Evolutionary conservation across 2,888 invertebrate genomes (phyloP), one percentile per base, ranked within the genome.

Genomic region (Cephus sareptanus): DNA sequence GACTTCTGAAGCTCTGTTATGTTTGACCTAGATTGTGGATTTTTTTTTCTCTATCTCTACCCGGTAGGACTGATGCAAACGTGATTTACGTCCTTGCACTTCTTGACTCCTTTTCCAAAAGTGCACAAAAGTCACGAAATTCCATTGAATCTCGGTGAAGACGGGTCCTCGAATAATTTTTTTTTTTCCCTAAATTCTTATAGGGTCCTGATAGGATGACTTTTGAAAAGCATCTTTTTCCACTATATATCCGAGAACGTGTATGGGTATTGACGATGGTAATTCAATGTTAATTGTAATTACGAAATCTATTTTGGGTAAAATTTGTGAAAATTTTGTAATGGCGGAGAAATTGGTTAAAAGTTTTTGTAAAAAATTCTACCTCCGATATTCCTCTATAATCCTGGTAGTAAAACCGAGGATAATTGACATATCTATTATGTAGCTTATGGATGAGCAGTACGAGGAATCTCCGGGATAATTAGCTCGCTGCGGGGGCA

Each of bases 331-430:
- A 56, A 23, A 56, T 23, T 56, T 56, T 56, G 23, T 56, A 9
- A 56, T 23, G 56, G 23, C 6, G 23, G 9, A 23, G 56, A 9
- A 56, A 56, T 56, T 34, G 12, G 71, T 71, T 6, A 76, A 35
- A 37, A 34, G 11, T 1, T 35, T 76, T 34, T 71, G 12, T 1
- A 1, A 77, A 73, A 74, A 76, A 79, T 79, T 75, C 23, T 80
- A 86, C 83, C 86, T 86, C 84, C 78, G 77, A 69, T 75, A 71
- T 73, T 78, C 77, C 81, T 81, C 82, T 86, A 76, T 75, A 77
- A 80, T 81, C 86, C 86, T 84, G 81, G 80, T 85, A 80, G 74
- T 79, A 81, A 81, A 83, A 80, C 33, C 75, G 37, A 79, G 79
- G 81, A 81, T 86, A 86, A 86, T 85, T 86, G 86, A 81, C 76